Base-by-base conservation (phyloP, 2,888 invertebrate genomes). In the Melanostoma mellinum region DNA sequence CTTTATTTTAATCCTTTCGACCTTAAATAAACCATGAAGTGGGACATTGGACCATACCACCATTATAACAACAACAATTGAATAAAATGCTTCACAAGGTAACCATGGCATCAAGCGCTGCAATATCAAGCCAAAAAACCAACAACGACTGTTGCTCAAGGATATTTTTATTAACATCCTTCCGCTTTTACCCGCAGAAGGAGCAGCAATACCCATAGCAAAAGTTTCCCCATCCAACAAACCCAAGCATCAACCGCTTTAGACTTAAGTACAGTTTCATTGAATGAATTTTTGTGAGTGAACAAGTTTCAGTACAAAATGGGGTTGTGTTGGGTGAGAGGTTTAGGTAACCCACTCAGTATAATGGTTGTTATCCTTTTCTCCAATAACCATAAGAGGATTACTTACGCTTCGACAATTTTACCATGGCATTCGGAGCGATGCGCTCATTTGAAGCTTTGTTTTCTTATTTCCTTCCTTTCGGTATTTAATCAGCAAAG, bases 361-460 rank as follows among this genome's bases (percentile, higher is more conserved):
- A 71, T 67, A 76, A 76, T 76, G 73, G 77, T 65, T 77, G 77
- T 82, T 82, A 77, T 82, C 82, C 77, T 77, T 82, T 82, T 65
- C 77, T 77, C 68, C 73, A 77, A 82, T 77, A 77, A 77, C 77
- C 77, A 77, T 82, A 82, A 82, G 77, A 77, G 82, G 82, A 82
- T 82, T 82, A 82, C 69, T 82, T 73, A 53, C 82, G 63, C 77
- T 77, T 77, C 73, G 63, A 73, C 73, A 73, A 73, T 68, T 72
- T 77, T 56, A 65, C 52, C 72, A 78, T 74, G 38, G 56, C 44
- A 63, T 77, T 81, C 48, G 42, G 61, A 63, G 67, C 38, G 76
- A 76, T 81, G 76, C 77, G 77, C 72, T 69, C 72, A 56, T 72
- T 75, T 68, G 58, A 55, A 38, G 50, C 50, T 61, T 65, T 55